phyloP scores from a whole-genome alignment of 2,113 vertebrate species.

The Ochotona curzoniae region DNA sequence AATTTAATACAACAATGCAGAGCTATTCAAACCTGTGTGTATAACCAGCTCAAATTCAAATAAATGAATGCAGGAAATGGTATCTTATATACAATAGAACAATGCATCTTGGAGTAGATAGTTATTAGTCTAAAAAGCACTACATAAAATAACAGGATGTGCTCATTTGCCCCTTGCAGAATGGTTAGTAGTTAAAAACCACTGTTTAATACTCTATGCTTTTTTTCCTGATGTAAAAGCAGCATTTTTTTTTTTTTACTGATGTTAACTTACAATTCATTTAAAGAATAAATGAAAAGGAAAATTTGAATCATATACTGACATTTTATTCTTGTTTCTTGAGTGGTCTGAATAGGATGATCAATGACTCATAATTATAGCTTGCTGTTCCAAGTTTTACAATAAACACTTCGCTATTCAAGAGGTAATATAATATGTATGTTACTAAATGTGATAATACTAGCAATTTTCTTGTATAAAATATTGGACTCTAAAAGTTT shows the following conservation, averaged over 20 bases:
- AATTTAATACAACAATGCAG: neutral
- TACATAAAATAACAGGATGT: too few relatives aligned
- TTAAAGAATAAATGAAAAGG: neutral
- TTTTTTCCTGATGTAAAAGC: neutral
- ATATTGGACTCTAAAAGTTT: neutral
- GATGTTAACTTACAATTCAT: neutral
- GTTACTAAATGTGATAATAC: neutral
- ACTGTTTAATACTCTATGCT: neutral
- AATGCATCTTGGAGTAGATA: too few relatives aligned
- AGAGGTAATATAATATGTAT: neutral
- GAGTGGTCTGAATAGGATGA: slow-evolving; percentile 36
- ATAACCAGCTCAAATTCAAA: neutral
- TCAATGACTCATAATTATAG: neutral
- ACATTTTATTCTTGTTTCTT: neutral
- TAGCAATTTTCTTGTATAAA: neutral
- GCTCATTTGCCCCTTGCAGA: too few relatives aligned
- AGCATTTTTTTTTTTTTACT: neutral
- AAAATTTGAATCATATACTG: neutral
- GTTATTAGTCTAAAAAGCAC: too few relatives aligned
- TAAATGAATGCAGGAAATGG: neutral
- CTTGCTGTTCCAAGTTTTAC: neutral
- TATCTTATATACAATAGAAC: neutral
- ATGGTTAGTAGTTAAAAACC: neutral
- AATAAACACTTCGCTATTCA: neutral
- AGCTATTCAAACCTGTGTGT: neutral